Conservation (phyloP, 2,797 vertebrate genomes). For the Enteromius treurensis region DNA sequence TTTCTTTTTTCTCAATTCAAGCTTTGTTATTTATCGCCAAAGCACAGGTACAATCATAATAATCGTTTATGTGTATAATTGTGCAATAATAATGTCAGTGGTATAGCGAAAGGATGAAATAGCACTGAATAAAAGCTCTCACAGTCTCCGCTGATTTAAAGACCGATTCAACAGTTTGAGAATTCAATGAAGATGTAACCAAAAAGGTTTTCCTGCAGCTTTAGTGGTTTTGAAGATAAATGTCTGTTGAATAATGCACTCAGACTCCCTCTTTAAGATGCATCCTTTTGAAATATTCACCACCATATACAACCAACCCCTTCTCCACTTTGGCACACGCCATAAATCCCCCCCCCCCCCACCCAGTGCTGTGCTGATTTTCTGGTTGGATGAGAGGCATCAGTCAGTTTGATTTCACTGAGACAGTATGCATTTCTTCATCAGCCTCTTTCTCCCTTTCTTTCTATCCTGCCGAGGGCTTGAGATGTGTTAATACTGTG, state of each 20-base stretch:
- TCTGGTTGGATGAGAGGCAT: constrained; percentile 66
- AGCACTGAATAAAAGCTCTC: constrained; percentile 13
- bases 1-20: constrained; percentile 14
- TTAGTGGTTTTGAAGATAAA: constrained; percentile 16
- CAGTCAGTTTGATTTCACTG: constrained; percentile 69
- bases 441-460: constrained; percentile 53
- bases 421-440: constrained; percentile 67
- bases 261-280: neutral
- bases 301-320: constrained; percentile 14
- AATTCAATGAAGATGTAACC: constrained; percentile 32
- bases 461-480: constrained; percentile 36
- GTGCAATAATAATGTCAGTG: neutral
- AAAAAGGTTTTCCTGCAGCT: constrained; percentile 1
- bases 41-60: neutral
- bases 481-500: constrained; percentile 76
- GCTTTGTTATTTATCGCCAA: constrained; percentile 21
- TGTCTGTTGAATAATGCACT: constrained; percentile 33
- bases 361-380: constrained; percentile 57
- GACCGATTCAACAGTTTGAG: constrained; percentile 5
- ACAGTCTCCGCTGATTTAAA: neutral
- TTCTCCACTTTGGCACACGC: constrained; percentile 31
- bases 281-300: constrained; percentile 39
- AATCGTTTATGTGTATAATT: neutral
- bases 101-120: constrained; percentile 1
- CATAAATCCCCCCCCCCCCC: constrained; percentile 12